Evolutionary conservation across 2,888 invertebrate genomes (phyloP).

Genomic region (Synanthedon formicaeformis): DNA sequence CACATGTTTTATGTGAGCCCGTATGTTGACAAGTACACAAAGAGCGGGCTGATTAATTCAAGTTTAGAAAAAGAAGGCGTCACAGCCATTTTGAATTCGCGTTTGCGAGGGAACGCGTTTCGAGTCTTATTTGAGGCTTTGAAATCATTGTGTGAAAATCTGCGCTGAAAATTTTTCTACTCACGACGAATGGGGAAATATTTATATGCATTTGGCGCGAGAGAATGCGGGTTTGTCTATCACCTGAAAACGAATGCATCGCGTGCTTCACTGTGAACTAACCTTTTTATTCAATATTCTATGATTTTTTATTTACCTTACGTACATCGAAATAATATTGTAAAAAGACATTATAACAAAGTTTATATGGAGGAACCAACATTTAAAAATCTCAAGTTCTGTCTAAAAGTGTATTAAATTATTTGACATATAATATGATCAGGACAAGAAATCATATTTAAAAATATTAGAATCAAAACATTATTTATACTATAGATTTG

Average conservation of each 20-base stretch:
- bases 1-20: background rate
- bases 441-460: no score
- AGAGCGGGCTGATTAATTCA: background rate
- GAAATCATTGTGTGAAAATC: background rate
- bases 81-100: conserved; percentile 8
- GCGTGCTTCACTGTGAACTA: no score
- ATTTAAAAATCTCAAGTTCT: no score
- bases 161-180: background rate
- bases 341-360: no score
- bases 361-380: no score
- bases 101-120: conserved; percentile 5
- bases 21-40: background rate
- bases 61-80: conserved; percentile 5
- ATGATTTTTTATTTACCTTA: no score
- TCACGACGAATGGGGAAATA: background rate
- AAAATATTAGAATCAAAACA: no score
- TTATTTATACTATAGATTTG: no score
- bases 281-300: no score
- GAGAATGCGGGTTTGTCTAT: background rate
- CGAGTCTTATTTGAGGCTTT: background rate
- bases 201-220: background rate
- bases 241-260: background rate
- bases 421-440: no score
- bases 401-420: no score
- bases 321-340: no score